A percentile compares a stretch with the other conserved stretches of the same genome.
Evolutionary conservation across 2,797 vertebrate species (phyloP).

Genomic region (Phoxinus dragarum): DNA sequence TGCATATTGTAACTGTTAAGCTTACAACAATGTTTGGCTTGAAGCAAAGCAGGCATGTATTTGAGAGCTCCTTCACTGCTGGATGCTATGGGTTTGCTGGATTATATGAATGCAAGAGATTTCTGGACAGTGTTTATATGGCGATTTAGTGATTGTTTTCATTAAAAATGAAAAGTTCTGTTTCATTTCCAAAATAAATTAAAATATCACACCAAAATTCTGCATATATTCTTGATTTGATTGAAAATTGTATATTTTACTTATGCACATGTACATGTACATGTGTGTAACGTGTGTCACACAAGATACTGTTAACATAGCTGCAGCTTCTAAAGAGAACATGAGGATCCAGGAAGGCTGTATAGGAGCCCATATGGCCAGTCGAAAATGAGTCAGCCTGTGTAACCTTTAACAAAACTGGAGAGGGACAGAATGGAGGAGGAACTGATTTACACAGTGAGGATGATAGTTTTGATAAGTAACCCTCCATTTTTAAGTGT

Average conservation of each 20-base stretch:
- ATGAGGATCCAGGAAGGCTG: neutral
- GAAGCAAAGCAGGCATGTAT: neutral
- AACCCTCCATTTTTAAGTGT: conserved; percentile 15
- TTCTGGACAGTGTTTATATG: neutral
- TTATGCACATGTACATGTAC: neutral
- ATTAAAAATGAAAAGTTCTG: neutral
- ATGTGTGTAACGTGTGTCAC: neutral
- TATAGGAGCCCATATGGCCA: conserved; percentile 23
- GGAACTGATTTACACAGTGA: neutral
- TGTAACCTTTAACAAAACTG: neutral
- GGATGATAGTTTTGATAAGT: neutral
- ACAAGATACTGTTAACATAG: neutral
- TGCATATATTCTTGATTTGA: neutral
- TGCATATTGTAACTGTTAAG: neutral
- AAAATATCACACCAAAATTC: neutral
- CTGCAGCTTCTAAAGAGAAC: neutral
- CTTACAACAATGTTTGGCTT: conserved; percentile 3
- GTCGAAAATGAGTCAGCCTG: conserved; percentile 1
- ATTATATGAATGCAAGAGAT: neutral
- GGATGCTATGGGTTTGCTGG: neutral
- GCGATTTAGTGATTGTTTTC: neutral
- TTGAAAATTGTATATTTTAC: neutral
- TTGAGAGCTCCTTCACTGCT: neutral
- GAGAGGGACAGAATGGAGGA: neutral
- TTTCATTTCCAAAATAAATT: no score